These are phyloP conservation scores for Athripsodes cinereus DNA, from an alignment of 2,888 invertebrate genomes.

Conservation along the genomic window DNA sequence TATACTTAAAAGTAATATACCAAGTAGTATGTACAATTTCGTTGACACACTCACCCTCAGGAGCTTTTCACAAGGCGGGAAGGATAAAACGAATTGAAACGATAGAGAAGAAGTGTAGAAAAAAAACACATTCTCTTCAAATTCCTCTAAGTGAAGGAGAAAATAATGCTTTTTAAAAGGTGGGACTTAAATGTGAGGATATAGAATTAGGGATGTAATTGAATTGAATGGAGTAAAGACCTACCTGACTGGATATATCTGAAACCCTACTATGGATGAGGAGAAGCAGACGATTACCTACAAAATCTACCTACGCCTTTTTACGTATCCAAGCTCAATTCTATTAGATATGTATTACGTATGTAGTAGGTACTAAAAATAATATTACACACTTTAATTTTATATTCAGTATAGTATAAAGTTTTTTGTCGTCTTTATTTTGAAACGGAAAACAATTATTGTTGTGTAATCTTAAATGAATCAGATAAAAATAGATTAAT, in stretches of 20 bases:
- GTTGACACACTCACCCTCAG: too few relatives aligned
- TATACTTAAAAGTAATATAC: too few relatives aligned
- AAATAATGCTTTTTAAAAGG: not conserved
- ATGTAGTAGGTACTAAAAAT: too few relatives aligned
- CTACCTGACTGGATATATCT: not conserved
- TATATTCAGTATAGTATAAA: too few relatives aligned
- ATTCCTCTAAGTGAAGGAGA: not conserved
- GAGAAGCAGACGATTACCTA: not conserved
- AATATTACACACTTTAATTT: too few relatives aligned
- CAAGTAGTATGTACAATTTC: too few relatives aligned
- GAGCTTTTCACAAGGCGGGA: not conserved
- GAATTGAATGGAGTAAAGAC: not conserved
- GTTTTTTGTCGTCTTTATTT: too few relatives aligned
- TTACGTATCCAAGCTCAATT: too few relatives aligned
- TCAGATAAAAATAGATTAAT: too few relatives aligned
- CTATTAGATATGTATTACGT: too few relatives aligned
- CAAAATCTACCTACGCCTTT: not conserved
- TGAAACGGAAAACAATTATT: too few relatives aligned
- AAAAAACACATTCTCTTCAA: not conserved
- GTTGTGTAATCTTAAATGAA: too few relatives aligned
- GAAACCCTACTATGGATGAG: not conserved
- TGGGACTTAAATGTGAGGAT: not conserved
- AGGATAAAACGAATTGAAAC: not conserved
- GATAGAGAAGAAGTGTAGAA: not conserved
- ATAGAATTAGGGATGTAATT: not conserved